phyloP scores from a whole-genome alignment of 2,888 invertebrate genomes.

The Drosophila pegasa region DNA sequence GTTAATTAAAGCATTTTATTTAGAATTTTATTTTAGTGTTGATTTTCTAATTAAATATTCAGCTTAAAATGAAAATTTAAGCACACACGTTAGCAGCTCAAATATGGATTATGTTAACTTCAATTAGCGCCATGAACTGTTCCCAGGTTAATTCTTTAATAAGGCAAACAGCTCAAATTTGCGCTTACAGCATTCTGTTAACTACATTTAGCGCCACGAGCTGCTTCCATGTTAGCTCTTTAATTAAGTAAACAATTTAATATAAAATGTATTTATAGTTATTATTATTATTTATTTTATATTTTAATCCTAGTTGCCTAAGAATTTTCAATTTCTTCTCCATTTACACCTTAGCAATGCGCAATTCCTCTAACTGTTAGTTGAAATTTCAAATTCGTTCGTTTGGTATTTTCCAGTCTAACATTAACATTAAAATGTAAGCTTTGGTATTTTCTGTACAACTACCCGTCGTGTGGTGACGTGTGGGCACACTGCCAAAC shows the following conservation, averaged over 20 bases:
- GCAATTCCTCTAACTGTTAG: neutral
- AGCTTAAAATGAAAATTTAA: neutral
- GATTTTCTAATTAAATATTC: neutral
- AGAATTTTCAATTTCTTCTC: too few species aligned
- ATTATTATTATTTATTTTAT: too few species aligned
- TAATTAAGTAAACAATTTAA: neutral
- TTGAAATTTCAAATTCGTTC: neutral
- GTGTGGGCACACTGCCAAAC: constrained; percentile 37
- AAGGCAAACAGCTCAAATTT: neutral
- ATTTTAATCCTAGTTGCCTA: too few species aligned
- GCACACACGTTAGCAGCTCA: neutral
- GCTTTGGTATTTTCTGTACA: constrained; percentile 16
- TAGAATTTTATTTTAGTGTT: neutral
- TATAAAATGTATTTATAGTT: too few species aligned
- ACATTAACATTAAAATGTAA: neutral
- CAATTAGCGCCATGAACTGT: neutral
- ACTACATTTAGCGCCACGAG: neutral
- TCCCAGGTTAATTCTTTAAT: constrained; percentile 3
- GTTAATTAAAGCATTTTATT: neutral
- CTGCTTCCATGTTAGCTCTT: constrained; percentile 6
- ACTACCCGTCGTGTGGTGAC: neutral
- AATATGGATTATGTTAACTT: constrained; percentile 4
- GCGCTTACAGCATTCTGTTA: constrained; percentile 16
- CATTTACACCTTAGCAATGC: too few species aligned
- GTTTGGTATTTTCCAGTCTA: constrained; percentile 15